phyloP scores from a whole-genome alignment of 2,888 invertebrate species.

The Euspilapteryx auroguttella region DNA sequence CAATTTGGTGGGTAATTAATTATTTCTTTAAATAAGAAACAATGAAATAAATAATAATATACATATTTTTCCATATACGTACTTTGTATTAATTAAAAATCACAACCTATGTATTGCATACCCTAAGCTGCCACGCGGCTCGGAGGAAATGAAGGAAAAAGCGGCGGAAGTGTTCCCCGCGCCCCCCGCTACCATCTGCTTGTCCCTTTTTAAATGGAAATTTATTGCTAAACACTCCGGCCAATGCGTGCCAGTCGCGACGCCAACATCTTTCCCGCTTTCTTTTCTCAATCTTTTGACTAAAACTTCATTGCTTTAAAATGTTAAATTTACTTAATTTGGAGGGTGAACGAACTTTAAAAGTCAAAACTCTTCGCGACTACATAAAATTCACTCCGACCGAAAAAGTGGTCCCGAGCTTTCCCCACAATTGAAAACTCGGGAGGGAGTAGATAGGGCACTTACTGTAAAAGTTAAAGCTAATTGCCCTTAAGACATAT shows the following conservation, averaged over 20 bases:
- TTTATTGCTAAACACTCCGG: constrained; percentile 60
- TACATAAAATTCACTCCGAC: constrained; percentile 53
- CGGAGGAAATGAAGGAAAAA: constrained; percentile 59
- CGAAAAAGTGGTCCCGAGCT: constrained; percentile 29
- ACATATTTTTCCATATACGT: no score
- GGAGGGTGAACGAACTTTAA: constrained; percentile 12
- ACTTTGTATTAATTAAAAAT: no score
- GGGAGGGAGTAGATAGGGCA: constrained; percentile 53
- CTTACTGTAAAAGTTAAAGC: constrained; percentile 61
- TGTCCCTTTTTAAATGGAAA: constrained; percentile 60
- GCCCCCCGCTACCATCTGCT: constrained; percentile 17
- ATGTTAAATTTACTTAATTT: constrained; percentile 2
- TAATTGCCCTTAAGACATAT: constrained; percentile 65
- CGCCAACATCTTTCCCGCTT: constrained; percentile 33
- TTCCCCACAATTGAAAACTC: constrained; percentile 58
- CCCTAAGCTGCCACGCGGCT: constrained; percentile 46
- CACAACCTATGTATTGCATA: no score
- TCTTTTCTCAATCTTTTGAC: constrained; percentile 15
- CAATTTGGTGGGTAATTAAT: no score
- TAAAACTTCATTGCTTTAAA: constrained; percentile 1
- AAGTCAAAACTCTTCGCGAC: constrained; percentile 38
- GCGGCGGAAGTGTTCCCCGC: constrained; percentile 43
- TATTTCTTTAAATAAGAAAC: no score
- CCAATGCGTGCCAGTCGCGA: constrained; percentile 34
- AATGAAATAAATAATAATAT: no score